Base-by-base conservation (phyloP, 2,888 invertebrate genomes). In the Mamestra brassicae region DNA sequence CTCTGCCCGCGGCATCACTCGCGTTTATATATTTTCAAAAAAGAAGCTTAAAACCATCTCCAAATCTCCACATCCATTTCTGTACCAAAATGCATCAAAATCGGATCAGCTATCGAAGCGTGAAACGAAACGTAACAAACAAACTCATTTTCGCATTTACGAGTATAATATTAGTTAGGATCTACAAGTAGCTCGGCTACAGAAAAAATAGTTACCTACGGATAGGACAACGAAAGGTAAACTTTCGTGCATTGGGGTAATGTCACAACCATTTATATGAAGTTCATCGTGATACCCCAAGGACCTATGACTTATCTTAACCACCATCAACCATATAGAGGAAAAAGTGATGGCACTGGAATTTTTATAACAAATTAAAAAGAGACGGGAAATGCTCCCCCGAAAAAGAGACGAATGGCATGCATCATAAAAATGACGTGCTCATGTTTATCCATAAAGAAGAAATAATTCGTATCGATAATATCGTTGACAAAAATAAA, bases 401-500 rank as follows among this genome's bases (percentile, higher is more conserved):
- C 6, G 4, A 45, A 68, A 63, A 67, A 55, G n/a, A 7, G 11
- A 17, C 0, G 1, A 68, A 83, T 62, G 15, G 5, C 66, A 78
- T 52, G 58, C 34, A 47, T 10, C 38, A 63, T 58, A 58, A 63
- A 61, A 82, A 64, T 68, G 13, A 71, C 55, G 55, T 58, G 71
- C 34, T n/a, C 5, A 63, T 52, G 17, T 42, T 67, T 64, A 45
- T 36, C 38, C n/a, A 71, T 71, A 65, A 75, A 81, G 38, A 58
- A 55, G 36, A 61, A 74, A 71, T 62, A 55, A 75, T 65, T 71
- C 13, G 4, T 63, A 67, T 63, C 45, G 71, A 71, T 69, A 69
- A 66, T 45, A 76, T 70, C 61, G 71, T 63, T 69, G 84, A 79
- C 69, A 76, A 61, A 84, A 70, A 80, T 70, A 76, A 80, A 82